phyloP scores from a whole-genome alignment of 2,797 vertebrate species.

The Caiman crocodilus region DNA sequence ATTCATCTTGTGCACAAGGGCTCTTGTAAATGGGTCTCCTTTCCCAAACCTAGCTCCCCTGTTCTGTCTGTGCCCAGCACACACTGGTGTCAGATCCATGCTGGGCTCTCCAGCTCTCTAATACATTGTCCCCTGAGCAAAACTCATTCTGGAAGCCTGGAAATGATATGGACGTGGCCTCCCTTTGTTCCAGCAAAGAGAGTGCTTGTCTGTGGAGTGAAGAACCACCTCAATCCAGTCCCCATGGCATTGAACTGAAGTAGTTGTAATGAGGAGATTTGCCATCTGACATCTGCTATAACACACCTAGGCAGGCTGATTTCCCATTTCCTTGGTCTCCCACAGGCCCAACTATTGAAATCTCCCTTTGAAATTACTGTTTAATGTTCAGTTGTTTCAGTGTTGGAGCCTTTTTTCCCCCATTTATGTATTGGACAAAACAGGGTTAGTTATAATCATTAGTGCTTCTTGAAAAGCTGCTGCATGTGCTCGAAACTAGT shows the following conservation, averaged over 20 bases:
- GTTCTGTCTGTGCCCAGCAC: background rate
- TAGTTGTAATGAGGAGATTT: rapidly evolving
- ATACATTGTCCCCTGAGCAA: rapidly evolving
- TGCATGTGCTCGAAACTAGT: constrained; percentile 68
- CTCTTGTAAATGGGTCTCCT: background rate
- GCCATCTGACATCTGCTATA: background rate
- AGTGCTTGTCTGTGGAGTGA: rapidly evolving
- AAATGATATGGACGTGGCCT: background rate
- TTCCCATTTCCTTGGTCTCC: background rate
- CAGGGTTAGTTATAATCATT: constrained; percentile 57
- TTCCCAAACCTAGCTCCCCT: background rate
- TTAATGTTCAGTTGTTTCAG: constrained; percentile 52
- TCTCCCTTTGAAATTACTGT: constrained; percentile 57
- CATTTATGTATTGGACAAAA: constrained; percentile 42
- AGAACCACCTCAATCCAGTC: rapidly evolving
- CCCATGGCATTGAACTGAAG: background rate
- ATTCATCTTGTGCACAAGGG: background rate
- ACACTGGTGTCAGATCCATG: rapidly evolving
- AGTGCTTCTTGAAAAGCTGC: constrained; percentile 73
- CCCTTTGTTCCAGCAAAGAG: background rate
- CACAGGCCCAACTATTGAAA: constrained; percentile 26
- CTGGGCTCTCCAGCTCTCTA: background rate
- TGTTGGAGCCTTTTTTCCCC: background rate
- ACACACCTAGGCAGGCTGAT: rapidly evolving
- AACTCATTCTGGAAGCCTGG: background rate